phyloP scores from a whole-genome alignment of 2,888 invertebrate genomes.

The Andricus quercusramuli region DNA sequence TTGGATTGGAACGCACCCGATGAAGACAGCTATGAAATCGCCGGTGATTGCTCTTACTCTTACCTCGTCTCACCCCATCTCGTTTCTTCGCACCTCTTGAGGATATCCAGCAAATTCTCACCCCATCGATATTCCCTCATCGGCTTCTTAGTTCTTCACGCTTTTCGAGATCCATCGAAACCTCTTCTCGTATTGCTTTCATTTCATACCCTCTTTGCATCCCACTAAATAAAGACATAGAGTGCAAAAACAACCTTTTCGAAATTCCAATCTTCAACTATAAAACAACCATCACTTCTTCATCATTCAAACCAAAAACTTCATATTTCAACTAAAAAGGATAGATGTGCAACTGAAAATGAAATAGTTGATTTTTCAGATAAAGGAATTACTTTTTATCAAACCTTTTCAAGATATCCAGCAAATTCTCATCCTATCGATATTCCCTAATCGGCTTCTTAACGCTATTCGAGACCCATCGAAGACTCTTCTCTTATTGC shows the following conservation, averaged over 20 bases:
- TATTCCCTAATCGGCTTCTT: constrained; percentile 13
- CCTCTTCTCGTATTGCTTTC: constrained; percentile 14
- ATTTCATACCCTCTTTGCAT: not conserved
- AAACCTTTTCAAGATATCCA: constrained; percentile 30
- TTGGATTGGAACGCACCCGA: constrained; percentile 58
- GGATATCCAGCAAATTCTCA: constrained; percentile 37
- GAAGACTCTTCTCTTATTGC: constrained; percentile 3
- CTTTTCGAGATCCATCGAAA: not conserved
- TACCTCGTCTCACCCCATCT: constrained; percentile 57
- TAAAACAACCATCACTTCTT: too few relatives aligned
- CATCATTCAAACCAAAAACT: too few relatives aligned
- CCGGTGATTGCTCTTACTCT: constrained; percentile 70
- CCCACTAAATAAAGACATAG: not conserved
- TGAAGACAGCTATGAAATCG: constrained; percentile 76
- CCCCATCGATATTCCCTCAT: constrained; percentile 38
- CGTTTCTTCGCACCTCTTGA: constrained; percentile 46
- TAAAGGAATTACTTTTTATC: too few relatives aligned
- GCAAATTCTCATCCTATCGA: constrained; percentile 36
- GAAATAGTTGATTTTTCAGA: too few relatives aligned
- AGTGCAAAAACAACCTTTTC: not conserved
- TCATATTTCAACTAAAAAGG: too few relatives aligned
- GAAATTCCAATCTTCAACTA: not conserved
- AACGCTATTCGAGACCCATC: constrained; percentile 5
- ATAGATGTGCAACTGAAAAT: too few relatives aligned
- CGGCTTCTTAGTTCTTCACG: constrained; percentile 19